Conservation (phyloP, 2,797 vertebrate genomes). For the Cryptoprocta ferox region DNA sequence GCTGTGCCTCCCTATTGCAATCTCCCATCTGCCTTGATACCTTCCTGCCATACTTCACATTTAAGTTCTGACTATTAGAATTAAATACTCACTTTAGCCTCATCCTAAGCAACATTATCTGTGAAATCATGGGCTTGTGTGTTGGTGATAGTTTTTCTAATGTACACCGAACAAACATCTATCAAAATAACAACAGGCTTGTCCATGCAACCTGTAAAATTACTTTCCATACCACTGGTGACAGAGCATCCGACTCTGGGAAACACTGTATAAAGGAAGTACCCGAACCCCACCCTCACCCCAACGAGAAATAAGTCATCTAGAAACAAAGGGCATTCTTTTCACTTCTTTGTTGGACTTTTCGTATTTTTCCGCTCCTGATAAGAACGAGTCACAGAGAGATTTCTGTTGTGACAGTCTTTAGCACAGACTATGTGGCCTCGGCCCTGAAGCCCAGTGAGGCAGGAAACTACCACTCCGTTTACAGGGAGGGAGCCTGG, state of each 20-base stretch:
- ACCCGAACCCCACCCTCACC: not conserved
- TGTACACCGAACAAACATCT: too few relatives aligned
- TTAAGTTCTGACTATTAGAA: not conserved
- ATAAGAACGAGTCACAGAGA: not conserved
- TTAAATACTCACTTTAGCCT: not conserved
- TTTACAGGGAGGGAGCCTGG: not conserved
- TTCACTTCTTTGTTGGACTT: not conserved
- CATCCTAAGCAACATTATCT: not conserved
- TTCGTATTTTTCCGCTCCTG: not conserved
- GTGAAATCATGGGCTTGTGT: not conserved
- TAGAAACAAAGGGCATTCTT: not conserved
- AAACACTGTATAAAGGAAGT: not conserved
- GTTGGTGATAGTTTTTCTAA: not conserved
- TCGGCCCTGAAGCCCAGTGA: not conserved
- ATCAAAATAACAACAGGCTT: not conserved
- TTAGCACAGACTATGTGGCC: accelerated
- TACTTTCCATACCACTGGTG: not conserved
- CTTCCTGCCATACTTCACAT: not conserved
- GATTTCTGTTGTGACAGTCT: accelerated
- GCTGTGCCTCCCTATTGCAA: not conserved
- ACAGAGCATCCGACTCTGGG: not conserved
- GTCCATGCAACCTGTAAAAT: not conserved
- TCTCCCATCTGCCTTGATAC: not conserved
- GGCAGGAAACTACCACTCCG: not conserved
- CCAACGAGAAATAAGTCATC: not conserved